Evolutionary conservation across 2,113 vertebrate species (phyloP).

Genomic region (Chaenogobius annularis): DNA sequence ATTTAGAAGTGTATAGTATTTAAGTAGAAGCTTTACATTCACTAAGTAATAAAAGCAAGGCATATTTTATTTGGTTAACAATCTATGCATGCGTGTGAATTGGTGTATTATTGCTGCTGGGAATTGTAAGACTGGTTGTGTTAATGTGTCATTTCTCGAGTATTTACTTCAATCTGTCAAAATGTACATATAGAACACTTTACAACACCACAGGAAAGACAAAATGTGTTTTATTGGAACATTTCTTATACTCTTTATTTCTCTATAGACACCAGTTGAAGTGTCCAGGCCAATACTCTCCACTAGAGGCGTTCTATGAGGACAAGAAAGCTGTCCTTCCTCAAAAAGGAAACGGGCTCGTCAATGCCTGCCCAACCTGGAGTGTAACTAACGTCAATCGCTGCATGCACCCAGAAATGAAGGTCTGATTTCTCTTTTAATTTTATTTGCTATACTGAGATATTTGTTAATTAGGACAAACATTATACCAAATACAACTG

Average conservation of each 20-base stretch:
- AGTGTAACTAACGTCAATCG: constrained; percentile 86
- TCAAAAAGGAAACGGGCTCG: constrained; percentile 76
- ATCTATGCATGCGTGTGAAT: background rate
- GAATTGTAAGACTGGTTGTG: background rate
- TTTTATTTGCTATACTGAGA: background rate
- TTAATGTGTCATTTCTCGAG: background rate
- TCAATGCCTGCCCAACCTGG: constrained; percentile 82
- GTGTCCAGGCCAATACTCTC: constrained; percentile 93
- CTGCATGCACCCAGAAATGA: constrained; percentile 98
- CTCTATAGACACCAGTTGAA: constrained; percentile 88
- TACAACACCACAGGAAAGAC: no score
- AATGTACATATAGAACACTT: no score
- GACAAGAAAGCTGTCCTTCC: constrained; percentile 94
- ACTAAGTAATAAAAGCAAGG: background rate
- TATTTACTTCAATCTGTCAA: background rate
- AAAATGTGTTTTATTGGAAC: no score
- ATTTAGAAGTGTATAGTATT: background rate
- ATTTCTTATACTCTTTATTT: constrained; percentile 7
- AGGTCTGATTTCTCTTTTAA: constrained; percentile 73
- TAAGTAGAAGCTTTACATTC: background rate
- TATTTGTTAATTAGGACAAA: background rate
- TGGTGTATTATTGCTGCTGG: background rate
- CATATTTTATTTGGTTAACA: background rate
- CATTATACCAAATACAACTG: background rate
- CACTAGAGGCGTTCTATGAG: constrained; percentile 95